A percentile compares a stretch with the other conserved stretches of the same genome.
Evolutionary conservation across 2,113 vertebrate species (phyloP).

Genomic region (Dermatemys mawii): DNA sequence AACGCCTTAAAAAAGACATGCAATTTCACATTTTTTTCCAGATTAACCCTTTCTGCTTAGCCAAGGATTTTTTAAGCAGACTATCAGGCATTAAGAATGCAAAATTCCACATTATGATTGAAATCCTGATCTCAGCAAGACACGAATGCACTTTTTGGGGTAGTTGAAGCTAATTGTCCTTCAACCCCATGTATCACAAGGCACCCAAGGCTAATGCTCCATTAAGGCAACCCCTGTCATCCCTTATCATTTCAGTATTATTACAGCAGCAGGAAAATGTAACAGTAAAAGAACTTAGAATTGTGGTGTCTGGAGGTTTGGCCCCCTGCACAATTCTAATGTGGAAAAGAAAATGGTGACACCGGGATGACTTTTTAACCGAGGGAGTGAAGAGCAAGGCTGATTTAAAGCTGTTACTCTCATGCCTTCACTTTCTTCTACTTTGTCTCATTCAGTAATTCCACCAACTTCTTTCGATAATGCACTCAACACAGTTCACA

Average conservation of each 20-base stretch:
- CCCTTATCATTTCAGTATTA: background rate
- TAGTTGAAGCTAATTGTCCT: background rate
- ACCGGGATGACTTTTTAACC: background rate
- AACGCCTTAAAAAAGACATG: background rate
- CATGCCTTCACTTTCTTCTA: background rate
- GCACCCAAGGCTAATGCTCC: background rate
- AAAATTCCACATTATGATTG: background rate
- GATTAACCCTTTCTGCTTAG: background rate
- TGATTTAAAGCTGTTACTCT: background rate
- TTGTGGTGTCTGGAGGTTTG: background rate
- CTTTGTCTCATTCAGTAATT: background rate
- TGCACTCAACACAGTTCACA: accelerated
- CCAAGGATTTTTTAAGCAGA: background rate
- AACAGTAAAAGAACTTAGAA: background rate
- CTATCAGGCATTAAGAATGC: background rate
- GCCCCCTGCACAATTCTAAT: background rate
- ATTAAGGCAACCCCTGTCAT: background rate
- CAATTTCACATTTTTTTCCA: background rate
- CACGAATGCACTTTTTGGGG: background rate
- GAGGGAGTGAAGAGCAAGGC: background rate
- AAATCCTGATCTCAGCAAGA: background rate
- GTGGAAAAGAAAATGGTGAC: background rate
- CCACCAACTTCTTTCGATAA: background rate
- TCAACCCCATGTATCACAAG: background rate
- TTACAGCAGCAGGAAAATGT: background rate